Conservation (phyloP, 2,113 vertebrate species). For the Alligator sinensis region DNA sequence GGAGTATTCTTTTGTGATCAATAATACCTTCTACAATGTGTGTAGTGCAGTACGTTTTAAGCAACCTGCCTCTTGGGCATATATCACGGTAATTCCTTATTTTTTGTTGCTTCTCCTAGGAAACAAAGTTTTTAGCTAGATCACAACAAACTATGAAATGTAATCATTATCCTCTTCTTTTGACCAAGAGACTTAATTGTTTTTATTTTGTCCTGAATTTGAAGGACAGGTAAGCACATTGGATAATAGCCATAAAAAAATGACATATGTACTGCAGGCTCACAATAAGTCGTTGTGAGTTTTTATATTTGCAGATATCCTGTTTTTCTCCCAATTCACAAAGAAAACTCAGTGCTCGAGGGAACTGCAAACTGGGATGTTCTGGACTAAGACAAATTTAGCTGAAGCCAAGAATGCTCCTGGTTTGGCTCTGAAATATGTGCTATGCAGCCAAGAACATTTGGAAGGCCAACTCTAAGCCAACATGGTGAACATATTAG, state of each 20-base stretch:
- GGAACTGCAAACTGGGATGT: slow-evolving; percentile 49
- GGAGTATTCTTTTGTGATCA: background rate
- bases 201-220: background rate
- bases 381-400: slow-evolving; percentile 65
- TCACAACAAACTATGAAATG: background rate
- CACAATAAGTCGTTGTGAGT: slow-evolving; percentile 35
- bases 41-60: background rate
- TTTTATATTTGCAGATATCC: slow-evolving; percentile 59
- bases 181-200: background rate
- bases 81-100: background rate
- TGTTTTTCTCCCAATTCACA: slow-evolving; percentile 68
- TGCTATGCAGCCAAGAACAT: slow-evolving; percentile 59
- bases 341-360: slow-evolving; percentile 67
- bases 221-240: background rate
- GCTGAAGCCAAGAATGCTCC: slow-evolving; percentile 64
- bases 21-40: background rate
- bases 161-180: fast-evolving
- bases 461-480: slow-evolving; percentile 50
- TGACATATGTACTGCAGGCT: slow-evolving; percentile 27
- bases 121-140: background rate
- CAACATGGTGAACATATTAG: slow-evolving; percentile 14
- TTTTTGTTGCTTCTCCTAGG: background rate
- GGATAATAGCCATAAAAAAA: slow-evolving; percentile 18
- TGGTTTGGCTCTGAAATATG: slow-evolving; percentile 61
- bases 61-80: background rate